Base-by-base conservation (phyloP, 2,888 invertebrate species). In the Caenorhabditis angaria region DNA sequence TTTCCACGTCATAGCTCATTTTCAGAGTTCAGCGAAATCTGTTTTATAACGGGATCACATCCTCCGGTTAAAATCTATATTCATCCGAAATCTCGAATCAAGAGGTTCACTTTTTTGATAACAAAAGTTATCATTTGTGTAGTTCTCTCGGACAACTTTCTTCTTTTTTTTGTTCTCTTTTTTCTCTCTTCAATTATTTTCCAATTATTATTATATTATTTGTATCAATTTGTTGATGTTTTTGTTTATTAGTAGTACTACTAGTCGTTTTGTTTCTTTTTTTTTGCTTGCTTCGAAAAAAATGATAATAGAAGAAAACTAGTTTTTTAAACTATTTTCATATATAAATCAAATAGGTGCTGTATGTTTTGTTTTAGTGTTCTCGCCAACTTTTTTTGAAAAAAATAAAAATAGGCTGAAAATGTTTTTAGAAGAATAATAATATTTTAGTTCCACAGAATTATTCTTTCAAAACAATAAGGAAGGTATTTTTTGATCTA, bases 251-350 rank as follows among this genome's bases (percentile, higher is more conserved):
- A 41, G 41, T 41, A 41, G 41, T 41, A 41, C 41, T 41, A 41
- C 41, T 41, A 41, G 41, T 41, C 41, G 41, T 41, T 41, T 41
- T 41, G 41, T 41, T 41, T 41, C 41, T 41, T 41, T 41, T 41
- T 41, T 41, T 41, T 41, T 41, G 10, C 3, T 41, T 41, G 10
- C 18, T 41, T 14, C 14, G 18, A 41, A 41, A 41, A 41, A 41
- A 41, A 41, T 41, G 41, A 41, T 41, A 41, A 41, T 41, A 41
- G 41, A 18, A 41, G 41, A 41, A 41, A 41, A 41, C 41, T 41
- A 41, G 41, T 32, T 62, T 76, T 22, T 53, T 76, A 18, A 72
- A 35, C 27, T 55, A 48, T 22, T 77, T 48, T 48, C 18, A 55
- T 6, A 47, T 27, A 22, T 56, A 48, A 55, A 24, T 61, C 48